Conservation (phyloP, 2,888 invertebrate species). For the Dolichopus griseipennis region DNA sequence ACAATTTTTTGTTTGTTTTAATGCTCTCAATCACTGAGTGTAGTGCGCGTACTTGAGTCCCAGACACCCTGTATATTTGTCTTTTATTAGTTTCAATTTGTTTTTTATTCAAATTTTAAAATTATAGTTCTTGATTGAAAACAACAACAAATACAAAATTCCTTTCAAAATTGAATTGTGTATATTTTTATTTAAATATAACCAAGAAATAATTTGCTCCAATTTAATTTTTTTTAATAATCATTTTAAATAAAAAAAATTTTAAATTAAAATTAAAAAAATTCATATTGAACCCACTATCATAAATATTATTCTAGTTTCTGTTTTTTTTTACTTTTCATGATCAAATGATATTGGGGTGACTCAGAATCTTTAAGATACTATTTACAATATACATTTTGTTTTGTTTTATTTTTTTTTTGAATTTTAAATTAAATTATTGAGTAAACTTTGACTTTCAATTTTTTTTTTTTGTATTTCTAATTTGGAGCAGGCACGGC, state of each 20-base stretch:
- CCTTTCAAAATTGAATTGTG: neutral
- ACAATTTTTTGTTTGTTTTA: no score
- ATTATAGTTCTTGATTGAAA: no score
- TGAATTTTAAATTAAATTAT: neutral
- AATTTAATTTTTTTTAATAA: neutral
- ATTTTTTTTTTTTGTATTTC: no score
- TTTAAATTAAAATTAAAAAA: neutral
- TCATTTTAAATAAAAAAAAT: neutral
- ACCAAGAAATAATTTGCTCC: neutral
- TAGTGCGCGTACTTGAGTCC: no score
- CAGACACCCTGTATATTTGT: no score
- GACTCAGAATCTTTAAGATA: neutral
- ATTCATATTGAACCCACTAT: neutral
- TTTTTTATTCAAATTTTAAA: neutral
- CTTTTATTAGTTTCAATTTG: neutral
- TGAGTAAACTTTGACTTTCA: conserved; percentile 3
- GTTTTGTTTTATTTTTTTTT: neutral
- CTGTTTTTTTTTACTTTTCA: neutral
- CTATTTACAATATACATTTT: no score
- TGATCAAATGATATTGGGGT: neutral
- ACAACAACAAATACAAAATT: neutral
- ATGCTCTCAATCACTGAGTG: no score
- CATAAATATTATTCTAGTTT: neutral
- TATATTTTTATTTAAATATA: neutral
- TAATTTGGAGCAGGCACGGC: neutral